Conservation (phyloP, 23 tunicate genomes). For the Corella eumyota region DNA sequence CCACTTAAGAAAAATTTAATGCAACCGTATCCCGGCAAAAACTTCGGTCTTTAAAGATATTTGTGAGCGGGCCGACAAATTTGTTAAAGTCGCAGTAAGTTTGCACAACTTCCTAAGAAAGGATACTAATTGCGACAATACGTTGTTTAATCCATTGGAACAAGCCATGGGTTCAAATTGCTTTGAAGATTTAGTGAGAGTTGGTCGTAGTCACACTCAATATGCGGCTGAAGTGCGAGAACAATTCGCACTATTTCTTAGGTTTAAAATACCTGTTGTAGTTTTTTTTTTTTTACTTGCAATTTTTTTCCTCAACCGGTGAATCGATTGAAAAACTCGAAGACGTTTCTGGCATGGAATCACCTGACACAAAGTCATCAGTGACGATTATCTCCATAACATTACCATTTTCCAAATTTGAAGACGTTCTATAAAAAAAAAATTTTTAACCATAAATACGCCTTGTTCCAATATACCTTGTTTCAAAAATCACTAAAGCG, state of each 20-base stretch:
- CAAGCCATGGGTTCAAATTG: not conserved
- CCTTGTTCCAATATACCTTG: no score
- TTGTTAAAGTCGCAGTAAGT: not conserved
- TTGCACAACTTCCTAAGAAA: not conserved
- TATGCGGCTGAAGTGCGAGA: not conserved
- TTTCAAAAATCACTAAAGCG: no score
- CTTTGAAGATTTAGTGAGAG: not conserved
- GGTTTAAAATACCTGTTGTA: no score
- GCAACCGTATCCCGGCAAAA: slow-evolving; percentile 2
- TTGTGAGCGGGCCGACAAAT: not conserved
- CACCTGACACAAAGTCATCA: no score
- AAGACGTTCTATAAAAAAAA: no score
- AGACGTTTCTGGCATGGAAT: no score
- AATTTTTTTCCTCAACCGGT: no score
- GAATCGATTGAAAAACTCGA: no score
- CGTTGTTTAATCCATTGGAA: not conserved
- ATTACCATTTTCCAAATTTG: no score
- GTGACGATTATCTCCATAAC: no score
- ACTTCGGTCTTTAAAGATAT: not conserved
- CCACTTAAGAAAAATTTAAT: slow-evolving; percentile 6
- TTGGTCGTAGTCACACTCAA: not conserved
- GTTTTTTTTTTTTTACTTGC: no score
- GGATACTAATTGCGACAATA: not conserved
- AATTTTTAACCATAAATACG: no score
- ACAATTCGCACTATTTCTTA: not conserved